Evolutionary conservation across 2,797 vertebrate genomes (phyloP).

Genomic region (Gila robusta): DNA sequence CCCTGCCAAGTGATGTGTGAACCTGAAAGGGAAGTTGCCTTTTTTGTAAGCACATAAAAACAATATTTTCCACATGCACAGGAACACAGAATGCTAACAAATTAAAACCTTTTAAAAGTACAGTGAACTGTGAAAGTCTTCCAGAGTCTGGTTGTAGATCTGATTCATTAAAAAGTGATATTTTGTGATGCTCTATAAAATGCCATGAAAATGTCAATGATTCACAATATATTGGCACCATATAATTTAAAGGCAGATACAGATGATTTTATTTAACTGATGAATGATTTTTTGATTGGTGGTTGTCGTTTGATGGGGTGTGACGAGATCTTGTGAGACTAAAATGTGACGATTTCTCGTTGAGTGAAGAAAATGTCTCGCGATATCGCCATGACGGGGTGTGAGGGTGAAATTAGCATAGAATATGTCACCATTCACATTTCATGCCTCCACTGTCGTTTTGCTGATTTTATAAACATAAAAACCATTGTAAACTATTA

Average conservation of each 20-base stretch:
- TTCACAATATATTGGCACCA: background rate
- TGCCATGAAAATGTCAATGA: background rate
- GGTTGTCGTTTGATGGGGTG: too few relatives aligned
- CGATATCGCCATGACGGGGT: too few relatives aligned
- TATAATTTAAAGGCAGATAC: background rate
- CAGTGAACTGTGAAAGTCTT: background rate
- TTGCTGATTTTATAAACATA: too few relatives aligned
- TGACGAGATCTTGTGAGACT: too few relatives aligned
- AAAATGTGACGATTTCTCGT: too few relatives aligned
- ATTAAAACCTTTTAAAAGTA: background rate
- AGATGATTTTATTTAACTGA: background rate
- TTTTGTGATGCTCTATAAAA: background rate
- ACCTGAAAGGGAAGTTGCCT: slow-evolving; percentile 66
- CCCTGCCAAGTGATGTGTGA: slow-evolving; percentile 73
- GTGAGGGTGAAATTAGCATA: too few relatives aligned
- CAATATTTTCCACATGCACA: slow-evolving; percentile 2
- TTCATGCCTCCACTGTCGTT: too few relatives aligned
- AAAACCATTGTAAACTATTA: too few relatives aligned
- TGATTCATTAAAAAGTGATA: background rate
- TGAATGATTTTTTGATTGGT: too few relatives aligned
- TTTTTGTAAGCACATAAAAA: slow-evolving; percentile 6
- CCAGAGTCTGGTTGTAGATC: background rate
- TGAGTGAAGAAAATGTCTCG: too few relatives aligned
- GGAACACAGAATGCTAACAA: background rate
- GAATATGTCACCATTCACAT: too few relatives aligned